Evolutionary conservation across 2,113 vertebrate genomes (phyloP).

Genomic region (Nannobrachium achirus): DNA sequence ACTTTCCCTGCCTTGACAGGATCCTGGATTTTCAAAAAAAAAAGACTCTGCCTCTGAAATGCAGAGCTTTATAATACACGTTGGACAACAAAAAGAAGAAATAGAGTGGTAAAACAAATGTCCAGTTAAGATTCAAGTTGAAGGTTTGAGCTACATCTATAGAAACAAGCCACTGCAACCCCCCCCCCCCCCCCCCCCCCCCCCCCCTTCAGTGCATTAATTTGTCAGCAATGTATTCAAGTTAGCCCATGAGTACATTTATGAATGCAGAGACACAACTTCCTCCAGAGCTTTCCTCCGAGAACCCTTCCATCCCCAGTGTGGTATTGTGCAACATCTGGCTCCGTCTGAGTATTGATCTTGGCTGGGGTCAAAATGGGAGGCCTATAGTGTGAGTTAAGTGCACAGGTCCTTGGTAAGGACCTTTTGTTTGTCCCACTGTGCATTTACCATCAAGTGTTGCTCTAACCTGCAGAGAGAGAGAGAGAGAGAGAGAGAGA

Average conservation of each 20-base stretch:
- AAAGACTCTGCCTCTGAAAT: conserved; percentile 36
- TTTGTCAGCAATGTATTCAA: conserved; percentile 27
- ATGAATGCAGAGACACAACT: conserved; percentile 59
- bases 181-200: too few species aligned
- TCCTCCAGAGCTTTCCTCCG: conserved; percentile 54
- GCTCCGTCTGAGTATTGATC: conserved; percentile 69
- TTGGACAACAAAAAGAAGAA: conserved; percentile 30
- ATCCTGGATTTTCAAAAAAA: conserved; percentile 20
- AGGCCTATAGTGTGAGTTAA: conserved; percentile 59
- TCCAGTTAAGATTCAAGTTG: conserved; percentile 18
- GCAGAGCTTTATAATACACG: conserved; percentile 42
- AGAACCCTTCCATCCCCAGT: conserved; percentile 35
- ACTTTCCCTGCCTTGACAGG: conserved; percentile 3
- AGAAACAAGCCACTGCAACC: neutral
- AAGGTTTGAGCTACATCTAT: neutral
- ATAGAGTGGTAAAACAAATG: neutral
- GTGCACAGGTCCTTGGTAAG: conserved; percentile 69
- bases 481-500: conserved; percentile 33
- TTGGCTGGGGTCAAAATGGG: conserved; percentile 64
- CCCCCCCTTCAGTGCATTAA: conserved; percentile 8
- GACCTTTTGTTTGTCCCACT: conserved; percentile 68
- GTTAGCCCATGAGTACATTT: conserved; percentile 31
- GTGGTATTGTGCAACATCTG: conserved; percentile 73
- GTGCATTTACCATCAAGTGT: conserved; percentile 72
- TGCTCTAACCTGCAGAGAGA: conserved; percentile 62